Evolutionary conservation across 2,113 vertebrate species (phyloP).

Genomic region (Bujurquina vittata): DNA sequence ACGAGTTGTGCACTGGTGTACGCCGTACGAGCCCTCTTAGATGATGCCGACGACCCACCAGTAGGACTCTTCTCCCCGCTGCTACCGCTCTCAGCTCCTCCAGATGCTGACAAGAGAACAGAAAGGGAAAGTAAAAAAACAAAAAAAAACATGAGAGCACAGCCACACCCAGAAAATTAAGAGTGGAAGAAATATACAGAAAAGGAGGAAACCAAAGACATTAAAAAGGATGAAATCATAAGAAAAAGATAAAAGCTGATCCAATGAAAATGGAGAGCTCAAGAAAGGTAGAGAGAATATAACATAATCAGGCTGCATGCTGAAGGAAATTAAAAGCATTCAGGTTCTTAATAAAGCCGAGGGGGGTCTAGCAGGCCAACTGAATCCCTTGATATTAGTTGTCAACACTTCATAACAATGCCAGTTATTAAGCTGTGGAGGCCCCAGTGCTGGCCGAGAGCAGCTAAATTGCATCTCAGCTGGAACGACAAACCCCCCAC

Average conservation of each 20-base stretch:
- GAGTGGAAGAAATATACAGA: background rate
- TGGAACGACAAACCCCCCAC: constrained; percentile 65
- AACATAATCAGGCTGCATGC: constrained; percentile 85
- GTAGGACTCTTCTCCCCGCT: constrained; percentile 94
- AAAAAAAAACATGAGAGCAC: background rate
- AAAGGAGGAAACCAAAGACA: background rate
- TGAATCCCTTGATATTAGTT: constrained; percentile 86
- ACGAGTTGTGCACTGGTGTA: constrained; percentile 98
- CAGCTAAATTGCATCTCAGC: constrained; percentile 94
- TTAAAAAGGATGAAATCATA: background rate
- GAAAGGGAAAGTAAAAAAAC: background rate
- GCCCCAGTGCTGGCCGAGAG: constrained; percentile 85
- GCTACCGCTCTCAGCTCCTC: constrained; percentile 87
- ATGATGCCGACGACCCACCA: constrained; percentile 86
- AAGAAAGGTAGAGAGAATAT: constrained; percentile 67
- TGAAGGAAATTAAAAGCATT: constrained; percentile 90
- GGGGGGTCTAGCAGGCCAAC: constrained; percentile 54
- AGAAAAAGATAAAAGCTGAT: background rate
- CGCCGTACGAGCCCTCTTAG: constrained; percentile 96
- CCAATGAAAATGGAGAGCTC: background rate
- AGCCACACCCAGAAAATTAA: background rate
- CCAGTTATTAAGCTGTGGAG: constrained; percentile 96
- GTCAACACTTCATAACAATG: constrained; percentile 94
- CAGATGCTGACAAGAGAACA: constrained; percentile 55
- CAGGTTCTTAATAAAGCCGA: constrained; percentile 91